A percentile compares a stretch with the other conserved stretches of the same genome.
phyloP scores from a whole-genome alignment of 2,797 vertebrate genomes.

The Pseudocheirus occidentalis region DNA sequence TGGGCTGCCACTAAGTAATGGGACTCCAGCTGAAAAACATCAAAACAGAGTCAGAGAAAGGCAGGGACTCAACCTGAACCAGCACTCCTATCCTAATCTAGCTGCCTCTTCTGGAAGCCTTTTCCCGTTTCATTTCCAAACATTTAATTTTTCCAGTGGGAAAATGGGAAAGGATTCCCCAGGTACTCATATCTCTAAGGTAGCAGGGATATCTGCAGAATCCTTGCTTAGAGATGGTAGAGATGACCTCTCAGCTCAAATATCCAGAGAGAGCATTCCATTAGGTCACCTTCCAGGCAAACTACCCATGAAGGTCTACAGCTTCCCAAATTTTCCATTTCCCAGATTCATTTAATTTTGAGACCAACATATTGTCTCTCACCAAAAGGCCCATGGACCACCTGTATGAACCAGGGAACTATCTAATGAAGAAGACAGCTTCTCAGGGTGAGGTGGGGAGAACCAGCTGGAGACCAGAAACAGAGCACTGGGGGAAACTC shows the following conservation, averaged over 20 bases:
- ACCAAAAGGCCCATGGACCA: background rate
- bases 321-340: background rate
- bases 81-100: background rate
- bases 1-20: conserved; percentile 21
- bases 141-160: conserved; percentile 13
- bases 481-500: background rate
- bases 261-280: background rate
- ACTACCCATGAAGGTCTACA: background rate
- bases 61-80: background rate
- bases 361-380: background rate
- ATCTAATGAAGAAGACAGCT: too few relatives aligned
- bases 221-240: background rate
- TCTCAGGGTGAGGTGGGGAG: background rate
- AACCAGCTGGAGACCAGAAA: background rate
- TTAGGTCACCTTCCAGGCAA: background rate
- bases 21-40: conserved; percentile 75
- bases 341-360: background rate
- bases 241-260: background rate
- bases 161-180: background rate
- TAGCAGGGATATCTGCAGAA: background rate
- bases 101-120: background rate
- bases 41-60: background rate
- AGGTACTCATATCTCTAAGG: background rate
- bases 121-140: conserved; percentile 15
- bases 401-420: background rate